Conservation (phyloP, 2,113 vertebrate genomes). For the Chrysochloris asiatica region DNA sequence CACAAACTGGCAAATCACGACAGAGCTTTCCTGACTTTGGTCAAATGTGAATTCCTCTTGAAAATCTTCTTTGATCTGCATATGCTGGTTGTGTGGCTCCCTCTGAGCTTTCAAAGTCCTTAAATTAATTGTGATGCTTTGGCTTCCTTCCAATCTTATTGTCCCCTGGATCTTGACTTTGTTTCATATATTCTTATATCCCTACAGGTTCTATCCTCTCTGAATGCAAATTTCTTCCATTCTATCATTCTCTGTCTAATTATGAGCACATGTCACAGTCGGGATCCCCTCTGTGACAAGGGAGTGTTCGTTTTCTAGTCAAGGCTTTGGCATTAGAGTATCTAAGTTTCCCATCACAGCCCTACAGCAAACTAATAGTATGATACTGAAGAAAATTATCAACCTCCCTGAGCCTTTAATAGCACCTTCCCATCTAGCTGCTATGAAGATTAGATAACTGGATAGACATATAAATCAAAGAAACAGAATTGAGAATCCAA, state of each 20-base stretch:
- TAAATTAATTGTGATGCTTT: conserved; percentile 56
- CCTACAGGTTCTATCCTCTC: conserved; percentile 10
- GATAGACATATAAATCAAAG: not conserved
- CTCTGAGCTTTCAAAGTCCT: conserved; percentile 8
- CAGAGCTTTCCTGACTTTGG: not conserved
- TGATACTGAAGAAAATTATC: conserved; percentile 42
- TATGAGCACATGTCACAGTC: conserved; percentile 19
- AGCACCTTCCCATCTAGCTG: not conserved
- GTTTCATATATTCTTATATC: not conserved
- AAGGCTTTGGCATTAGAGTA: conserved; percentile 17
- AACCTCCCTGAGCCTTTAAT: conserved; percentile 18
- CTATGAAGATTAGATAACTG: conserved; percentile 9
- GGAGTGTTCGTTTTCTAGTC: conserved; percentile 42
- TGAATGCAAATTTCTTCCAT: conserved; percentile 57
- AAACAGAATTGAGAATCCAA: not conserved
- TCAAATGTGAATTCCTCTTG: conserved; percentile 15
- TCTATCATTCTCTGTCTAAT: conserved; percentile 33
- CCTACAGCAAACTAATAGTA: conserved; percentile 19
- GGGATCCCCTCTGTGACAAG: not conserved
- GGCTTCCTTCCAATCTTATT: conserved; percentile 13
- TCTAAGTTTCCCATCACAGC: conserved; percentile 38
- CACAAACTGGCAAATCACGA: not conserved
- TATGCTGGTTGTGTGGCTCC: not conserved
- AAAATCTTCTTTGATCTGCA: conserved; percentile 8
- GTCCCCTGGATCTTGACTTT: conserved; percentile 61